Percentiles rank a stretch among this genome's conserved stretches.
Evolutionary conservation across 2,888 invertebrate genomes (phyloP).

Genomic region (Gymnocheta viridis): DNA sequence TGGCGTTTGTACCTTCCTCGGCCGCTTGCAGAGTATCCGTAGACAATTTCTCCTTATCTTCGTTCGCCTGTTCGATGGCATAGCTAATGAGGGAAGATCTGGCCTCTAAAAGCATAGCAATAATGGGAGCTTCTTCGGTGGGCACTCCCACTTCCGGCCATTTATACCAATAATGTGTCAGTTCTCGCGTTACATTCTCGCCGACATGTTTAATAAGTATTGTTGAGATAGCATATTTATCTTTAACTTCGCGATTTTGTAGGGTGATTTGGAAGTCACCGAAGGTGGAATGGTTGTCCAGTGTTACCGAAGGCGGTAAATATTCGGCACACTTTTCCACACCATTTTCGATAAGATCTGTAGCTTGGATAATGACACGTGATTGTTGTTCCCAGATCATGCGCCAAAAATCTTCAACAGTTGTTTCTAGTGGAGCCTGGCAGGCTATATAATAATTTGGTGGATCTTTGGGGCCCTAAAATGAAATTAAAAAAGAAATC

Average conservation of each 20-base stretch:
- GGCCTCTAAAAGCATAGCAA: constrained; percentile 94
- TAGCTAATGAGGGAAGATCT: constrained; percentile 83
- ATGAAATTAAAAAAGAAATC: constrained; percentile 48
- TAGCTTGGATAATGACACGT: constrained; percentile 94
- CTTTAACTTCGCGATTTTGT: constrained; percentile 93
- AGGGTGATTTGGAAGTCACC: constrained; percentile 94
- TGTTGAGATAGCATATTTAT: constrained; percentile 94
- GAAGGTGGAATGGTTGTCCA: constrained; percentile 92
- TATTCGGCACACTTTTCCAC: constrained; percentile 95
- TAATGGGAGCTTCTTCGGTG: constrained; percentile 90
- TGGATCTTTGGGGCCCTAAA: constrained; percentile 91
- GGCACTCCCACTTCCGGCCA: constrained; percentile 95
- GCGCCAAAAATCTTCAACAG: constrained; percentile 95
- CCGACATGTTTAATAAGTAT: constrained; percentile 91
- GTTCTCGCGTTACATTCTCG: constrained; percentile 92
- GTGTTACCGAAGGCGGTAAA: constrained; percentile 94
- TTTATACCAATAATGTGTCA: constrained; percentile 96
- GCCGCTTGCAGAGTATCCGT: constrained; percentile 70
- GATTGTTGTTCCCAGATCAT: constrained; percentile 98
- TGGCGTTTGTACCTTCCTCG: constrained; percentile 60
- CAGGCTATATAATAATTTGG: constrained; percentile 94
- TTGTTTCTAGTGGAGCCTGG: constrained; percentile 93
- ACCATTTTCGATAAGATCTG: constrained; percentile 94
- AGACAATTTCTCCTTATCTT: constrained; percentile 72
- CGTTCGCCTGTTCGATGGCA: constrained; percentile 79